A percentile compares a stretch with the other conserved stretches of the same genome.
These are phyloP conservation scores for Eufriesea mexicana DNA, from an alignment of 1,140 invertebrate species.

Conservation along the genomic window DNA sequence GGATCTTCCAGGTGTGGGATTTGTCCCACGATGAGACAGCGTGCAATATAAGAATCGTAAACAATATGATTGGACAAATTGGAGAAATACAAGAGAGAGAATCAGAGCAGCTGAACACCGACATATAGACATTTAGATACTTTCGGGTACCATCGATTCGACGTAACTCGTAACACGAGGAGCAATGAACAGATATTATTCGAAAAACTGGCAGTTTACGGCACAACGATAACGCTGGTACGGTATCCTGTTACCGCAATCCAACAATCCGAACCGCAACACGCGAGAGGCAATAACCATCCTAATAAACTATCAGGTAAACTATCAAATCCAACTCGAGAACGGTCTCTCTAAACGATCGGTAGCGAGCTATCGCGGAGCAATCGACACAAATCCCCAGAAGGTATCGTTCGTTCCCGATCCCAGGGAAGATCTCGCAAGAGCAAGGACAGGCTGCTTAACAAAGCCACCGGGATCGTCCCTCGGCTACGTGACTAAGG, in stretches of 20 bases:
- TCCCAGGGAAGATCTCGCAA: background rate
- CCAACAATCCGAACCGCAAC: background rate
- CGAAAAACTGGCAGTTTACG: no score
- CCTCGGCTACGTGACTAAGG: constrained; percentile 50
- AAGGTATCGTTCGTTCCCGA: background rate
- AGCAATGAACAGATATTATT: no score
- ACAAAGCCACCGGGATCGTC: constrained; percentile 46
- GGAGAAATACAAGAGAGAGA: no score
- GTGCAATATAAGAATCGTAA: no score
- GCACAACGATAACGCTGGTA: no score
- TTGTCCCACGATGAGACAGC: no score
- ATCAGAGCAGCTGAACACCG: no score
- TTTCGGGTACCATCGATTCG: no score
- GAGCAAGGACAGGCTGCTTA: constrained; percentile 22
- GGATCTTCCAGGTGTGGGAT: no score
- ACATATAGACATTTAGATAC: no score
- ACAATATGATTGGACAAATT: no score
- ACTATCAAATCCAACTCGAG: background rate
- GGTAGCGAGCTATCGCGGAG: background rate
- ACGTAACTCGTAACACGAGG: no score
- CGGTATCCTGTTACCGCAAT: background rate
- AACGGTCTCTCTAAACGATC: background rate
- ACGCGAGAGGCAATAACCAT: background rate
- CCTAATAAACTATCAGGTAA: background rate
- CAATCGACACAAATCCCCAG: background rate